Evolutionary conservation across 2,797 vertebrate species (phyloP).

Genomic region (Gymnothorax reevesii): DNA sequence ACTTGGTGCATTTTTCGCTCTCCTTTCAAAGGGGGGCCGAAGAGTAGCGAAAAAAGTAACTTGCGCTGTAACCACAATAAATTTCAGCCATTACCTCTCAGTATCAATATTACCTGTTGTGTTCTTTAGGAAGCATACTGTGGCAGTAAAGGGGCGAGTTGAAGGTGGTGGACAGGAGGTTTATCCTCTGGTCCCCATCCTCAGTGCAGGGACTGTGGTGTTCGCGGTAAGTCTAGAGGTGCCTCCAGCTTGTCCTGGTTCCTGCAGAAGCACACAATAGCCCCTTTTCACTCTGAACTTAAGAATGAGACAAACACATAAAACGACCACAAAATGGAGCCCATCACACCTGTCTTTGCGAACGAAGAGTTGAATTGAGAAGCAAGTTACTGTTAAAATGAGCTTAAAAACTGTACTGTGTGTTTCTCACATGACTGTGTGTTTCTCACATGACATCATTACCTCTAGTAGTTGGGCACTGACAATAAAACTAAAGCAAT

Average conservation of each 20-base stretch:
- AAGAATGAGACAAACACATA: not conserved
- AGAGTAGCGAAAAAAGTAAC: too few species aligned
- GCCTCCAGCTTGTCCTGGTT: slow-evolving; percentile 43
- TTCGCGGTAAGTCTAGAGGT: slow-evolving; percentile 45
- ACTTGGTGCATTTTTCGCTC: not conserved
- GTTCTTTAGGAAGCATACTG: slow-evolving; percentile 54
- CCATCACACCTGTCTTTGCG: too few species aligned
- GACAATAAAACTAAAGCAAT: too few species aligned
- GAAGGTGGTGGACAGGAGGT: slow-evolving; percentile 11
- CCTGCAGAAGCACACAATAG: slow-evolving; percentile 44
- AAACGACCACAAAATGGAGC: too few species aligned
- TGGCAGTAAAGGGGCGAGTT: slow-evolving; percentile 39
- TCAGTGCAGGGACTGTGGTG: slow-evolving; percentile 39
- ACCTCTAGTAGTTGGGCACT: too few species aligned
- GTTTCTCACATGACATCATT: too few species aligned
- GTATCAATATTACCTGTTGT: slow-evolving; percentile 52
- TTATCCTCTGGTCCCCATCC: slow-evolving; percentile 57
- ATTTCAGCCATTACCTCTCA: too few species aligned
- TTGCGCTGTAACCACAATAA: too few species aligned
- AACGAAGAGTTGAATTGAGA: too few species aligned
- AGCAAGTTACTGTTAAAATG: too few species aligned
- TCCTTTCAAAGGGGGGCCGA: not conserved
- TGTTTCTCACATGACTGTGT: too few species aligned
- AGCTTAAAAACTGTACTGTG: too few species aligned
- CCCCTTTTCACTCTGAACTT: not conserved